Evolutionary conservation across 2,888 invertebrate species (phyloP), one percentile per base, ranked within the genome.

Genomic region (Hedychridium roseum): DNA sequence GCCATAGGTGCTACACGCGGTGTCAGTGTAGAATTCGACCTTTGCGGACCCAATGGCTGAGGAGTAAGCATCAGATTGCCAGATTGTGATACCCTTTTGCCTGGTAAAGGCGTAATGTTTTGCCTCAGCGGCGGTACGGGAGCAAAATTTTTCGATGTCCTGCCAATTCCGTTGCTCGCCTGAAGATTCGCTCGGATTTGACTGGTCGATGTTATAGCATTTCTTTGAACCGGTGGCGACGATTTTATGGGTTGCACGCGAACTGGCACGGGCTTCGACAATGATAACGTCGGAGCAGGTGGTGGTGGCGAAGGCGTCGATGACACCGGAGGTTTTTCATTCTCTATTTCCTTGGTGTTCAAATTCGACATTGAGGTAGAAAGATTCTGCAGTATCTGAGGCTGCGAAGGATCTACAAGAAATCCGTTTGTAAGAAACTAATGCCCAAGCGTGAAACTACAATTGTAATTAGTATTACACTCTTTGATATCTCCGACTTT

Each of bases 371-470:
- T 68, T 50, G 78, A 78, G 55, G 73, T 77, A 54, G 74, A 74
- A 21, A 78, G 56, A 57, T 73, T 78, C 43, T 77, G 74, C 15
- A 81, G 62, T 50, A 82, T 81, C 70, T 83, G 83, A 2, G 83
- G 82, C 58, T 81, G 79, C 2, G 82, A 66, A 12, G 82, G 82
- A 72, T 83, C 82, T 80, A 66, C 15, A 79, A 48, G 11, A 26
- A 36, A n/a, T n/a, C n/a, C n/a, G n/a, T n/a, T n/a, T n/a, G n/a
- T n/a, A n/a, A n/a, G n/a, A n/a, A n/a, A n/a, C n/a, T n/a, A n/a
- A n/a, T n/a, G n/a, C n/a, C n/a, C n/a, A n/a, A n/a, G n/a, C n/a
- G n/a, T n/a, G n/a, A n/a, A n/a, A n/a, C n/a, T n/a, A n/a, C n/a
- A n/a, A n/a, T n/a, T n/a, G n/a, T n/a, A n/a, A n/a, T n/a, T n/a